Percentiles rank a stretch among this genome's conserved stretches.
phyloP scores from a whole-genome alignment of 2,113 vertebrate species.

The Shinisaurus crocodilurus region DNA sequence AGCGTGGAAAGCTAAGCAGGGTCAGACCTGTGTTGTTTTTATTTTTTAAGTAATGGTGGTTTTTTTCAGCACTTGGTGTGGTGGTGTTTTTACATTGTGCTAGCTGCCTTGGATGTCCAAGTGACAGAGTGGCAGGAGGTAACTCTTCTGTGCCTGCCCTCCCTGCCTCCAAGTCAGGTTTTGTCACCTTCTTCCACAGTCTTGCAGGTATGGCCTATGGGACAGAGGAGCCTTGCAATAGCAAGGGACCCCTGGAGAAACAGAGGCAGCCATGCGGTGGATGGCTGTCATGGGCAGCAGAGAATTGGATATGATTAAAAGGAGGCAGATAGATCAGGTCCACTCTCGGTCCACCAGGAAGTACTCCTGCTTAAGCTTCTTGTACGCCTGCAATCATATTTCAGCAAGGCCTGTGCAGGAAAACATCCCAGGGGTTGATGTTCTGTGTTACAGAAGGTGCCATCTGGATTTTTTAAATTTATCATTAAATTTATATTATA shows the following conservation, averaged over 20 bases:
- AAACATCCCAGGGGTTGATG: background rate
- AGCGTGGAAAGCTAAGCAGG: too few species aligned
- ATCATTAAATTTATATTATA: too few species aligned
- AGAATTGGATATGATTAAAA: background rate
- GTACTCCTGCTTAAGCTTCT: background rate
- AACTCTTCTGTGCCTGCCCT: background rate
- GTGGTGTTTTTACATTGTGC: background rate
- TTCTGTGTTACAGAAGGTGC: too few species aligned
- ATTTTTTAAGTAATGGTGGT: background rate
- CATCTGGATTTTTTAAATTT: too few species aligned
- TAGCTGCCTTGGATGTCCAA: background rate
- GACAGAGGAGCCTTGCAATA: background rate
- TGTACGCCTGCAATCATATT: background rate
- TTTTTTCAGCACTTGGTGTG: background rate
- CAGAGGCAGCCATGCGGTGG: background rate
- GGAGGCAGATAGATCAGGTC: background rate
- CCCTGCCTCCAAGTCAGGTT: background rate
- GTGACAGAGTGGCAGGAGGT: background rate
- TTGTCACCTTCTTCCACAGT: background rate
- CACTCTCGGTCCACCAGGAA: background rate
- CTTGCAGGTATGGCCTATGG: background rate
- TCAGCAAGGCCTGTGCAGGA: background rate
- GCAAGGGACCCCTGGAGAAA: background rate
- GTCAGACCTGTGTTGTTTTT: too few species aligned
- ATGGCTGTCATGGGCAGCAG: background rate